These are phyloP conservation scores for Lepidotrigona ventralis DNA, from an alignment of 1,140 invertebrate genomes.

Conservation along the genomic window DNA sequence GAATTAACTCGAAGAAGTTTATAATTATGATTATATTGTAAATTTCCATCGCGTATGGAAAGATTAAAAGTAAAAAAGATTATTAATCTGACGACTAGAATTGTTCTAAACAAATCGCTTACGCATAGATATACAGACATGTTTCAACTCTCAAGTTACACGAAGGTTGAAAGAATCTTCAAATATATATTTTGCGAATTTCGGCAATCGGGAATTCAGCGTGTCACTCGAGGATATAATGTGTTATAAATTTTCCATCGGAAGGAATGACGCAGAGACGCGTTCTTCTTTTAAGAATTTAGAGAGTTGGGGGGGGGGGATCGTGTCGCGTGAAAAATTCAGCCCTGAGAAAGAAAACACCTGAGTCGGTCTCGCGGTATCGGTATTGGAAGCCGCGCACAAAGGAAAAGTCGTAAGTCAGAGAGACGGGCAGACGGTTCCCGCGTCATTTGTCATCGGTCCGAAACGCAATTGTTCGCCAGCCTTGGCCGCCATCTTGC, in stretches of 20 bases:
- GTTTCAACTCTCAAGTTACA: too few relatives aligned
- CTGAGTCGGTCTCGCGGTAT: slow-evolving; percentile 46
- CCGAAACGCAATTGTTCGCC: slow-evolving; percentile 59
- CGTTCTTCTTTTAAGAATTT: neutral
- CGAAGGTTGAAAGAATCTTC: too few relatives aligned
- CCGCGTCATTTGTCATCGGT: slow-evolving; percentile 64
- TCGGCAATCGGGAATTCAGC: too few relatives aligned
- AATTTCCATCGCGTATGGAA: too few relatives aligned
- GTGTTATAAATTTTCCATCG: neutral
- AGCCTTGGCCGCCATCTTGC: slow-evolving; percentile 54
- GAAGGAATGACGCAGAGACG: neutral
- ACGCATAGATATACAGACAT: too few relatives aligned
- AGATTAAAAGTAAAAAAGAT: too few relatives aligned
- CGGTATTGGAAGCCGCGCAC: slow-evolving; percentile 12
- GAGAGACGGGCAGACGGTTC: slow-evolving; percentile 47
- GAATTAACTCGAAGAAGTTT: too few relatives aligned
- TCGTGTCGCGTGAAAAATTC: slow-evolving; percentile 47
- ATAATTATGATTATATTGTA: too few relatives aligned
- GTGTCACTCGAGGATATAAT: too few relatives aligned
- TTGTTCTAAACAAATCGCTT: neutral
- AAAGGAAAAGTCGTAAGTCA: slow-evolving; percentile 59
- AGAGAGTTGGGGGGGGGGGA: neutral
- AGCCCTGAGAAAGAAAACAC: slow-evolving; percentile 44
- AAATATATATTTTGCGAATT: too few relatives aligned
- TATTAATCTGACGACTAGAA: too few relatives aligned